phyloP scores from a whole-genome alignment of 2,113 vertebrate species.

The Ictalurus punctatus region DNA sequence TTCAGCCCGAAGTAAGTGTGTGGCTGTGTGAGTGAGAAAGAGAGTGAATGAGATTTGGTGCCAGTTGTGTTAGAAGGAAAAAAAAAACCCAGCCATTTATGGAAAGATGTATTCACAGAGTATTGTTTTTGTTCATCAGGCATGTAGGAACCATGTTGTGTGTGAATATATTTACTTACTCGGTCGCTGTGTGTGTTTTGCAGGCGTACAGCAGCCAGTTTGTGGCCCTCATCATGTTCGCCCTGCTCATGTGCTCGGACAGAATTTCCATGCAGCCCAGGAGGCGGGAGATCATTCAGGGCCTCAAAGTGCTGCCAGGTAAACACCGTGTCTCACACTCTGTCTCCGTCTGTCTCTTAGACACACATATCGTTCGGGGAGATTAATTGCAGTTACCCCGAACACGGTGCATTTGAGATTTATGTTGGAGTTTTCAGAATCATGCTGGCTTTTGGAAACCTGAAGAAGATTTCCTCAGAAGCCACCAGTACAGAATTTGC shows the following conservation, averaged over 20 bases:
- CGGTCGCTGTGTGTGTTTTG: conserved; percentile 27
- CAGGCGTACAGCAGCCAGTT: conserved; percentile 99
- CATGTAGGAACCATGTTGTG: conserved; percentile 1
- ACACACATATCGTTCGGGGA: neutral
- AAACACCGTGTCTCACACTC: conserved; percentile 19
- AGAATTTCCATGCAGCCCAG: conserved; percentile 96
- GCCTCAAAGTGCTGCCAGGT: conserved; percentile 91
- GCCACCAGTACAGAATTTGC: neutral
- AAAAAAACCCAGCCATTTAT: neutral
- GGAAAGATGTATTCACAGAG: neutral
- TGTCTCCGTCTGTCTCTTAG: neutral
- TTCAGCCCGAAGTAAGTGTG: neutral
- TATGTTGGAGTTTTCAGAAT: neutral
- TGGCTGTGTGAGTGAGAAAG: neutral
- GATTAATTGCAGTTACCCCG: neutral
- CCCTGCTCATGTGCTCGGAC: conserved; percentile 95
- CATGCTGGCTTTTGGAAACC: neutral
- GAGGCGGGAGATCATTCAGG: conserved; percentile 91
- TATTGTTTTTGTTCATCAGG: neutral
- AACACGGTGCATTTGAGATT: neutral
- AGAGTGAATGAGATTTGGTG: neutral
- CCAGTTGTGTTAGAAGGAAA: neutral
- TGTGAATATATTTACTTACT: conserved; percentile 4
- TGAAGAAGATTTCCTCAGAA: neutral
- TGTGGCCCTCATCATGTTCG: conserved; percentile 96